Evolutionary conservation across 1,140 invertebrate species (phyloP).

Genomic region (Drosophila takahashii): DNA sequence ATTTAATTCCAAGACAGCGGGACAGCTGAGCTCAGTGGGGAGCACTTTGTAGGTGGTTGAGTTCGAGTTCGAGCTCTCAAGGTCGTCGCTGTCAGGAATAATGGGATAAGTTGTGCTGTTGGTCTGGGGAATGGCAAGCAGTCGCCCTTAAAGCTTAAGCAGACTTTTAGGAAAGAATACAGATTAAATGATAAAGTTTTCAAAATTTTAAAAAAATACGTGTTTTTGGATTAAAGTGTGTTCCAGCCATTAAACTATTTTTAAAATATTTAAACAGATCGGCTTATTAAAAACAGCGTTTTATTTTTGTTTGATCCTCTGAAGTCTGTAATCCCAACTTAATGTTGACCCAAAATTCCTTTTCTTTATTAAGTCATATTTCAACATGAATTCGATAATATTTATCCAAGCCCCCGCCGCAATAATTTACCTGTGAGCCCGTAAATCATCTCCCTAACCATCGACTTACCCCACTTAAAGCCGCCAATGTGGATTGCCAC

Average conservation of each 20-base stretch:
- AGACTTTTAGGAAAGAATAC: background rate
- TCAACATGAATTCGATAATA: slow-evolving; percentile 4
- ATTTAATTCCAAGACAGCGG: slow-evolving; percentile 13
- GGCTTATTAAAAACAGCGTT: too few relatives aligned
- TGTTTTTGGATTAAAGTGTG: too few relatives aligned
- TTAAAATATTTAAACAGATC: too few relatives aligned
- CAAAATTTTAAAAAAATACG: too few relatives aligned
- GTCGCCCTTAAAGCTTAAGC: background rate
- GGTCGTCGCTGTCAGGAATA: slow-evolving; percentile 35
- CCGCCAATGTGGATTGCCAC: slow-evolving; percentile 51
- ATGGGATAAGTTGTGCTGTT: slow-evolving; percentile 29
- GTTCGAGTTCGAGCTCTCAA: slow-evolving; percentile 14
- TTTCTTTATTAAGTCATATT: slow-evolving; percentile 21
- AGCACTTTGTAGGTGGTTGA: background rate
- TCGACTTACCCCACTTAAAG: slow-evolving; percentile 39
- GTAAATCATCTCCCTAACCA: slow-evolving; percentile 62
- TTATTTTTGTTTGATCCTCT: background rate
- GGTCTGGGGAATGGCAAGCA: background rate
- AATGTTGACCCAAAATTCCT: background rate
- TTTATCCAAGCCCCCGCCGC: background rate
- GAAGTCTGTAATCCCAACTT: background rate
- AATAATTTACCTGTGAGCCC: slow-evolving; percentile 34
- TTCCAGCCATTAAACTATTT: too few relatives aligned
- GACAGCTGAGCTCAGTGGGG: slow-evolving; percentile 11
- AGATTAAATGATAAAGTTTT: too few relatives aligned